These are phyloP conservation scores for Diplazon laetatorius DNA, from an alignment of 2,888 invertebrate genomes.

Conservation along the genomic window DNA sequence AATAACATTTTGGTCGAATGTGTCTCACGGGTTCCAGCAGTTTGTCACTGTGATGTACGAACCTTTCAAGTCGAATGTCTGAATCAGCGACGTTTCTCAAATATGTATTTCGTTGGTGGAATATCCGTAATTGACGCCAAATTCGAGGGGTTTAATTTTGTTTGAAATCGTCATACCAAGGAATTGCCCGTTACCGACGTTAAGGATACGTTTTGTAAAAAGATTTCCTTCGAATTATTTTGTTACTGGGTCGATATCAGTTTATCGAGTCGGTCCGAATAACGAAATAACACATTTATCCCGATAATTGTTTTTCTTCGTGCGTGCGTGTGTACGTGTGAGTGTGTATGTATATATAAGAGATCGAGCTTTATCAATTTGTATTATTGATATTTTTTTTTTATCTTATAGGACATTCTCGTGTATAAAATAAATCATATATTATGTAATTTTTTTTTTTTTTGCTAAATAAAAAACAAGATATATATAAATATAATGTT, in stretches of 20 bases:
- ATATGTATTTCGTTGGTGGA: too few relatives aligned
- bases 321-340: too few relatives aligned
- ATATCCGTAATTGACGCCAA: too few relatives aligned
- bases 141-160: too few relatives aligned
- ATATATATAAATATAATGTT: too few relatives aligned
- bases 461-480: too few relatives aligned
- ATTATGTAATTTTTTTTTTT: too few relatives aligned
- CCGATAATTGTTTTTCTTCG: slow-evolving; percentile 50
- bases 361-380: slow-evolving; percentile 48
- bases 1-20: slow-evolving; percentile 63
- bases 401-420: too few relatives aligned
- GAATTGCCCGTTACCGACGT: slow-evolving; percentile 30
- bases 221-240: slow-evolving; percentile 61
- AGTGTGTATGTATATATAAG: slow-evolving; percentile 47
- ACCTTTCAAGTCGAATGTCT: neutral
- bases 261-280: slow-evolving; percentile 47
- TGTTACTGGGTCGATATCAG: slow-evolving; percentile 63
- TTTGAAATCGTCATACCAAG: too few relatives aligned
- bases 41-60: slow-evolving; percentile 30
- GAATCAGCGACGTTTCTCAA: neutral
- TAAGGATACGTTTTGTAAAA: slow-evolving; percentile 35
- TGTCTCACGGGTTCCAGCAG: slow-evolving; percentile 61
- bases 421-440: too few relatives aligned
- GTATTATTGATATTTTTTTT: too few relatives aligned
- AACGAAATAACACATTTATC: slow-evolving; percentile 62